phyloP scores from a whole-genome alignment of 2,888 invertebrate species.

The Brachyopa scutellaris region DNA sequence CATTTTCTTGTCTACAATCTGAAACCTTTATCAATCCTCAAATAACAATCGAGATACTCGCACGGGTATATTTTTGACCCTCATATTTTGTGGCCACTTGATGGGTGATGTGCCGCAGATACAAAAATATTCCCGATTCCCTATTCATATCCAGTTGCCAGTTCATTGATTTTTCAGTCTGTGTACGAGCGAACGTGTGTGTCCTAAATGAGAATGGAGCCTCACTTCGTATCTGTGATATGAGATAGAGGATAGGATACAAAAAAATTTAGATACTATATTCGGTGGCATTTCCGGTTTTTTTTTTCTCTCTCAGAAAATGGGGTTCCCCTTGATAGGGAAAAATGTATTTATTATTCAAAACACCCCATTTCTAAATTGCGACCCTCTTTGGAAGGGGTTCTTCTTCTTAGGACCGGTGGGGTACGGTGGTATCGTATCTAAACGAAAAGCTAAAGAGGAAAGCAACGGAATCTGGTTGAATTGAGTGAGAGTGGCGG shows the following conservation, averaged over 20 bases:
- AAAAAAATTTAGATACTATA: slow-evolving; percentile 8
- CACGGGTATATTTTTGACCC: slow-evolving; percentile 35
- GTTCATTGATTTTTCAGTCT: slow-evolving; percentile 1
- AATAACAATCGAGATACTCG: slow-evolving; percentile 51
- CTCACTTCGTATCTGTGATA: not conserved
- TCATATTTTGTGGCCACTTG: slow-evolving; percentile 40
- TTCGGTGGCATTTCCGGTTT: slow-evolving; percentile 52
- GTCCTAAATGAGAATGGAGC: not conserved
- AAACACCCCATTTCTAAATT: too few species aligned
- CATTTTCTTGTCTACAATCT: slow-evolving; percentile 22
- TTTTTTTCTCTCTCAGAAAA: too few species aligned
- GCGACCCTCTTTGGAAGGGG: not conserved
- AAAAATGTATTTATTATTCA: slow-evolving; percentile 51
- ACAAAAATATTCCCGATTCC: not conserved
- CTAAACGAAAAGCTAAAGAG: slow-evolving; percentile 41
- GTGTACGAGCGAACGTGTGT: too few species aligned
- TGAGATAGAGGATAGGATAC: not conserved
- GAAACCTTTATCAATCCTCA: slow-evolving; percentile 46
- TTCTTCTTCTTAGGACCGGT: not conserved
- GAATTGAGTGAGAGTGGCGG: not conserved
- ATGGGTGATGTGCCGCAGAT: not conserved
- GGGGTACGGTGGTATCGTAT: too few species aligned
- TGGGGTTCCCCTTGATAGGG: slow-evolving; percentile 22
- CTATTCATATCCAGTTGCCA: slow-evolving; percentile 1
- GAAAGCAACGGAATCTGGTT: not conserved